Evolutionary conservation across 2,888 invertebrate genomes (phyloP).

Genomic region (Erebia palarica): DNA sequence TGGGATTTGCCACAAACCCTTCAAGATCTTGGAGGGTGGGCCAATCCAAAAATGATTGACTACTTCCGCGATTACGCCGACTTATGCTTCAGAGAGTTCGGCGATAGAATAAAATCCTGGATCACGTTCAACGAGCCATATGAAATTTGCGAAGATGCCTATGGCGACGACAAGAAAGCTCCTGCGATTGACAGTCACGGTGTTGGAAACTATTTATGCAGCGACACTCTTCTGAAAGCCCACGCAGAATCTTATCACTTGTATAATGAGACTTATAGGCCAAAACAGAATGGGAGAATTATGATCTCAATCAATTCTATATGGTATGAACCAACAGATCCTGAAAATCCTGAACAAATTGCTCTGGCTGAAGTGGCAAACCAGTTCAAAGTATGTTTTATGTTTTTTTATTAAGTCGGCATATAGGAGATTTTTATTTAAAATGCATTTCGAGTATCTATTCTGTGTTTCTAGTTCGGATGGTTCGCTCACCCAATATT

Average conservation of each 20-base stretch:
- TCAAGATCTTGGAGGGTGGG: constrained; percentile 81
- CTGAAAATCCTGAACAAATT: constrained; percentile 66
- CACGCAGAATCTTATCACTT: constrained; percentile 86
- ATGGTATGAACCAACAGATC: constrained; percentile 77
- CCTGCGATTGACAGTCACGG: constrained; percentile 81
- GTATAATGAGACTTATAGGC: constrained; percentile 83
- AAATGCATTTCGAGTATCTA: not conserved
- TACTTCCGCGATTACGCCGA: constrained; percentile 82
- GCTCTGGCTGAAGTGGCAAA: constrained; percentile 76
- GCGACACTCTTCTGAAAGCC: constrained; percentile 84
- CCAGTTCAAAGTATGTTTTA: constrained; percentile 69
- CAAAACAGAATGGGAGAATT: constrained; percentile 78
- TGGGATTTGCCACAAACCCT: constrained; percentile 85
- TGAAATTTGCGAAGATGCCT: constrained; percentile 78
- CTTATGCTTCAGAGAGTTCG: constrained; percentile 80
- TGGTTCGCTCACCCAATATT: constrained; percentile 82
- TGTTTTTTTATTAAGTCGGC: not conserved
- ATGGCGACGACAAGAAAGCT: constrained; percentile 78
- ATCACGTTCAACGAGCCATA: constrained; percentile 87
- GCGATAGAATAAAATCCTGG: constrained; percentile 84
- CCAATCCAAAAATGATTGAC: constrained; percentile 77
- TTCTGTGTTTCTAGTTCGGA: constrained; percentile 64
- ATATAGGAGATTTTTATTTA: not conserved
- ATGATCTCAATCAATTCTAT: constrained; percentile 81
- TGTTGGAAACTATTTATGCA: constrained; percentile 84